Conservation (phyloP, 2,113 vertebrate species). For the Martes martes region DNA sequence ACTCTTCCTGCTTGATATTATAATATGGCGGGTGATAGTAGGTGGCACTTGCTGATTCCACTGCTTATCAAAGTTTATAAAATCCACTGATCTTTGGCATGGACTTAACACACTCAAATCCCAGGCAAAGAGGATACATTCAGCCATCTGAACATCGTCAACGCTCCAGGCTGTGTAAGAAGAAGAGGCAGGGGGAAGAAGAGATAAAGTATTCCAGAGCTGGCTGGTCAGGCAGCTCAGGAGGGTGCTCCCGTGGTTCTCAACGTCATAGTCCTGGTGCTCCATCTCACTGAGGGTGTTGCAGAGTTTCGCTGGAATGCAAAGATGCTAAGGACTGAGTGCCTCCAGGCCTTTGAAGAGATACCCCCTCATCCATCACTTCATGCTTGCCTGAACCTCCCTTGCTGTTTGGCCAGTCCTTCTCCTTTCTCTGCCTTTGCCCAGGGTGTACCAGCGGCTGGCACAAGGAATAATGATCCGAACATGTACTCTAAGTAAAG, state of each 20-base stretch:
- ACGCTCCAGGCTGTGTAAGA: background rate
- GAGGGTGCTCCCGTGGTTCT: background rate
- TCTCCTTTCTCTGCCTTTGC: slow-evolving; percentile 41
- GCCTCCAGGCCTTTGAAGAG: background rate
- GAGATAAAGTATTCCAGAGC: background rate
- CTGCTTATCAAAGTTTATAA: slow-evolving; percentile 29
- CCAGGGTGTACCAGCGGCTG: background rate
- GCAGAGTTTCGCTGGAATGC: background rate
- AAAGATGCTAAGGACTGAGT: background rate
- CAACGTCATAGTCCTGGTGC: too few relatives aligned
- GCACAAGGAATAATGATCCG: background rate
- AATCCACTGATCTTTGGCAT: slow-evolving; percentile 35
- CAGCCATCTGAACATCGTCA: background rate
- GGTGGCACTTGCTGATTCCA: slow-evolving; percentile 22
- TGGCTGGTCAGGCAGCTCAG: background rate
- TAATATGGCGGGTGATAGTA: slow-evolving; percentile 22
- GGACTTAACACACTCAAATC: background rate
- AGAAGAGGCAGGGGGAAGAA: background rate
- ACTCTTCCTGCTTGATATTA: slow-evolving; percentile 52
- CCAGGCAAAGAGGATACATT: background rate
- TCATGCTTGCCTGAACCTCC: background rate
- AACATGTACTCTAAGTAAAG: background rate
- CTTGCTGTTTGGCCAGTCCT: background rate
- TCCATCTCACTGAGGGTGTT: background rate
- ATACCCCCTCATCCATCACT: background rate